These are phyloP conservation scores for Morone chrysops DNA, from an alignment of 2,113 vertebrate genomes.

Conservation along the genomic window DNA sequence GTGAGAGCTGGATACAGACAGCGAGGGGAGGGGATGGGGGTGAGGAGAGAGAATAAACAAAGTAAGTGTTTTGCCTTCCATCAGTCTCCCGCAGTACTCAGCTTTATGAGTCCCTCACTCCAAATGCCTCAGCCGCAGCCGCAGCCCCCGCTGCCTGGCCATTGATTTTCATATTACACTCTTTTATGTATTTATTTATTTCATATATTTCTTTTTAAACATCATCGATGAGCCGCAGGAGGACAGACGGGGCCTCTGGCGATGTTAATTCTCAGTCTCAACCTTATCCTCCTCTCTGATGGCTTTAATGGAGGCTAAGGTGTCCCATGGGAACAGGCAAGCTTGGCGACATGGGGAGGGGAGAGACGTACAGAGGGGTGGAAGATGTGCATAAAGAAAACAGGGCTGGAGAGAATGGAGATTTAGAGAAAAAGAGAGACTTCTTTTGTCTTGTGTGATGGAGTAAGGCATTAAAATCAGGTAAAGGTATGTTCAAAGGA, in stretches of 20 bases:
- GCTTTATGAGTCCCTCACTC: slow-evolving; percentile 84
- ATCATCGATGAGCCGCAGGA: slow-evolving; percentile 85
- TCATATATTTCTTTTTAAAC: slow-evolving; percentile 89
- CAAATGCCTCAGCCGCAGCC: slow-evolving; percentile 74
- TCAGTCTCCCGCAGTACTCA: slow-evolving; percentile 81
- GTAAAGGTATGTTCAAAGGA: slow-evolving; percentile 1
- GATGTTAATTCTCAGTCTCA: slow-evolving; percentile 83
- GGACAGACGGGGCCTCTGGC: slow-evolving; percentile 80
- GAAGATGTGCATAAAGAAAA: neutral
- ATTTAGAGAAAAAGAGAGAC: slow-evolving; percentile 28
- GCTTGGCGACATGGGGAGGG: slow-evolving; percentile 47
- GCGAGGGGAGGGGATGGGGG: slow-evolving; percentile 72
- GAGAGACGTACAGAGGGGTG: slow-evolving; percentile 16
- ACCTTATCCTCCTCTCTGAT: slow-evolving; percentile 83
- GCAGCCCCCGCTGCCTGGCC: slow-evolving; percentile 70
- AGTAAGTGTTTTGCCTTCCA: slow-evolving; percentile 85
- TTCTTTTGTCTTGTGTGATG: slow-evolving; percentile 21
- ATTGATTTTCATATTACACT: slow-evolving; percentile 88
- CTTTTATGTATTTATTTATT: slow-evolving; percentile 90
- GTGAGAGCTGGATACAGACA: slow-evolving; percentile 73
- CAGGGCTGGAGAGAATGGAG: neutral
- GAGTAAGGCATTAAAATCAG: slow-evolving; percentile 10
- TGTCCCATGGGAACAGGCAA: slow-evolving; percentile 79
- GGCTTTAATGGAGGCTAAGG: slow-evolving; percentile 88
- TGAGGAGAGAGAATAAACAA: slow-evolving; percentile 81